phyloP scores from a whole-genome alignment of 2,113 vertebrate species.

The Chrysochloris asiatica region DNA sequence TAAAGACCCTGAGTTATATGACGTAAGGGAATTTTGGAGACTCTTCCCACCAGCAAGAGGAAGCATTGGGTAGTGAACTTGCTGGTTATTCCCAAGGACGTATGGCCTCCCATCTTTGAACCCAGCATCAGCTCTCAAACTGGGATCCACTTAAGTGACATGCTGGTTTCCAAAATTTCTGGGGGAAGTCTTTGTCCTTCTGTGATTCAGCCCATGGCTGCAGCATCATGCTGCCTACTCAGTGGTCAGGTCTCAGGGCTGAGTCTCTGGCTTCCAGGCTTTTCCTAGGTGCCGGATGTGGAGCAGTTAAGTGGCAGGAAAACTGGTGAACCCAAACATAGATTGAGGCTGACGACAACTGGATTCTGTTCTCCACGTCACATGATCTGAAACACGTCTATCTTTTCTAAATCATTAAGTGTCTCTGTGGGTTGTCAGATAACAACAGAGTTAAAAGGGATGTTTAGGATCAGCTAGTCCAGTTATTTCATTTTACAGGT shows the following conservation, averaged over 20 bases:
- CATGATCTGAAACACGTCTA: background rate
- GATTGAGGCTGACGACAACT: background rate
- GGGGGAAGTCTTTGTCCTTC: background rate
- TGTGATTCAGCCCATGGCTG: background rate
- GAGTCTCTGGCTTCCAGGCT: background rate
- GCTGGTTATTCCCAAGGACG: background rate
- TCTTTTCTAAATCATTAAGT: background rate
- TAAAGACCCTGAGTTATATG: background rate
- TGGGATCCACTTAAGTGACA: background rate
- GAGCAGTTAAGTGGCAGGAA: background rate
- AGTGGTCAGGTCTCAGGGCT: background rate
- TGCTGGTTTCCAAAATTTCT: background rate
- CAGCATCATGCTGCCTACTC: rapidly evolving
- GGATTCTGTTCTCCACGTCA: background rate
- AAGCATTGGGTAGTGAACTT: background rate
- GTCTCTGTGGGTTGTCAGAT: background rate
- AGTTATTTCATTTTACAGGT: background rate
- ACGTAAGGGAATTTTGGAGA: too few species aligned
- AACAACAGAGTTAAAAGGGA: background rate
- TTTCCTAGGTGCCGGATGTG: background rate
- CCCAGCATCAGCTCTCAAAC: background rate
- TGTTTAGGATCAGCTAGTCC: background rate
- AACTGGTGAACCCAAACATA: background rate
- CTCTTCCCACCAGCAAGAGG: background rate
- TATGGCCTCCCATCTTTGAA: background rate